Evolutionary conservation across 2,113 vertebrate species (phyloP).

Genomic region (Eidolon helvum): DNA sequence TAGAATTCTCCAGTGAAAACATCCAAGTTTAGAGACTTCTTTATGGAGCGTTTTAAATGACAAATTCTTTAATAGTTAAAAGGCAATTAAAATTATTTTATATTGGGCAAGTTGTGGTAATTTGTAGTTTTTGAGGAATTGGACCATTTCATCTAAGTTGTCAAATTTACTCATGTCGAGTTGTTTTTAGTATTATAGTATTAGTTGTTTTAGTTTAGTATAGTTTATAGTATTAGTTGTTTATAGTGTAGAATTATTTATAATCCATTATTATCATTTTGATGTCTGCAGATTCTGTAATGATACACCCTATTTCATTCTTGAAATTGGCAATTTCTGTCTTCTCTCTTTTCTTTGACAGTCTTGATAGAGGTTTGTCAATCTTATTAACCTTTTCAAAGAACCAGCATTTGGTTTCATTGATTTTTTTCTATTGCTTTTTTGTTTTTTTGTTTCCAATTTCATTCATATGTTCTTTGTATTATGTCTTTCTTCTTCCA

Average conservation of each 20-base stretch:
- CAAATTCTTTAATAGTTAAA: background rate
- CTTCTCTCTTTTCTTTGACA: background rate
- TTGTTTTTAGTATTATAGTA: too few relatives aligned
- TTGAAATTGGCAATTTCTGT: background rate
- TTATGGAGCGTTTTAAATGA: background rate
- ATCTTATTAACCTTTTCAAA: background rate
- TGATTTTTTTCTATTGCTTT: background rate
- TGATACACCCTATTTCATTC: background rate
- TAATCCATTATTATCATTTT: background rate
- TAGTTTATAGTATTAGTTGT: background rate
- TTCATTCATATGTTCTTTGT: background rate
- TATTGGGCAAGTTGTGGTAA: background rate
- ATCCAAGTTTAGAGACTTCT: background rate
- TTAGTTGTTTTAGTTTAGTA: too few relatives aligned
- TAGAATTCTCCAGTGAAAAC: background rate
- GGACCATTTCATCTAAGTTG: background rate
- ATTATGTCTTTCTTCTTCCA: background rate
- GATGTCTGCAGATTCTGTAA: background rate
- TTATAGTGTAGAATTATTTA: background rate
- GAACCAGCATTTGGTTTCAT: background rate
- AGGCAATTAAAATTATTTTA: background rate
- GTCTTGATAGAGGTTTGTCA: background rate
- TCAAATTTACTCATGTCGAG: background rate
- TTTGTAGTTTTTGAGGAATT: background rate
- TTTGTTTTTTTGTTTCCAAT: background rate